Conservation (phyloP, 1,140 invertebrate genomes). For the Armadillidium nasatum region DNA sequence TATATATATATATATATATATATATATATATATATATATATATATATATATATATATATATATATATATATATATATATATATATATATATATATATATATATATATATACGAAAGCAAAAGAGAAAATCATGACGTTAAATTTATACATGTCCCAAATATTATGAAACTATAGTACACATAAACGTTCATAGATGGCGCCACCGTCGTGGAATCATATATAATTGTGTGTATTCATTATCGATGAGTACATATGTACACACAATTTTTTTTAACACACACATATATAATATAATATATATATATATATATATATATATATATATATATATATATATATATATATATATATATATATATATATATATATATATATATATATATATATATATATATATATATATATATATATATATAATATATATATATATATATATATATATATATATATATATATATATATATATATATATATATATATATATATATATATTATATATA, state of each 20-base stretch:
- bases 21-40: no score
- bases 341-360: neutral
- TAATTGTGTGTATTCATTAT: neutral
- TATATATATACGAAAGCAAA: no score
- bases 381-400: neutral
- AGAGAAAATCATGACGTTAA: no score
- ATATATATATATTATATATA: neutral
- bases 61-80: no score
- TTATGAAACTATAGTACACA: constrained; percentile 5
- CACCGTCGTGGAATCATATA: neutral
- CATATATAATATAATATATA: neutral
- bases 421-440: neutral
- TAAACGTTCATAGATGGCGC: neutral
- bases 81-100: no score
- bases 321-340: neutral
- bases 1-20: no score
- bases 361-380: neutral
- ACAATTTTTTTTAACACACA: no score
- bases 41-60: no score
- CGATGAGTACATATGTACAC: neutral
- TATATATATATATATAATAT: neutral
- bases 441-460: constrained; percentile 9
- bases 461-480: neutral
- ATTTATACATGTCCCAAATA: neutral
- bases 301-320: neutral